Conservation (phyloP, 2,888 invertebrate species). For the Biston stratarius region DNA sequence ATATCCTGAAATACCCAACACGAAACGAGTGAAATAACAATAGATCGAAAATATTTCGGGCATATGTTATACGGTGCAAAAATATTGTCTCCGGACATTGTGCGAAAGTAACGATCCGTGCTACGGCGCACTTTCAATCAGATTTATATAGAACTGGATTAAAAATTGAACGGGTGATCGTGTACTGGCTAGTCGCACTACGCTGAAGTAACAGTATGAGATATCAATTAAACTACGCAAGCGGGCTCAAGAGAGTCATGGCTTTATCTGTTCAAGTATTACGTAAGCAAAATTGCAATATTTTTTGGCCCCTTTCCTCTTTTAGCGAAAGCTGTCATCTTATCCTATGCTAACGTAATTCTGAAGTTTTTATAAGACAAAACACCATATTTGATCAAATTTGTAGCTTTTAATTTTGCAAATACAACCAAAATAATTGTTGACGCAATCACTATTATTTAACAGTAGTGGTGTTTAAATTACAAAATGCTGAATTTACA, state of each 20-base stretch:
- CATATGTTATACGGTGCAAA: slow-evolving; percentile 45
- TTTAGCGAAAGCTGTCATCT: too few species aligned
- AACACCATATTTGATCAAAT: too few species aligned
- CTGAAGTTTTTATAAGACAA: too few species aligned
- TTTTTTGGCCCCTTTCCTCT: too few species aligned
- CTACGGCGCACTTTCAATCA: slow-evolving; percentile 72
- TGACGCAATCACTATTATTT: too few species aligned
- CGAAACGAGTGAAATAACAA: slow-evolving; percentile 23
- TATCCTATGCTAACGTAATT: too few species aligned
- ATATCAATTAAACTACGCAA: background rate
- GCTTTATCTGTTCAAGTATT: background rate
- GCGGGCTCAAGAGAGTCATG: background rate
- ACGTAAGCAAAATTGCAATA: too few species aligned
- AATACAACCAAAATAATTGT: too few species aligned
- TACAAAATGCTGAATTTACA: too few species aligned
- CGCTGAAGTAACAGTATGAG: slow-evolving; percentile 13
- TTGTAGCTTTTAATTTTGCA: too few species aligned
- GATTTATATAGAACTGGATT: slow-evolving; percentile 74
- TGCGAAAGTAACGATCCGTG: slow-evolving; percentile 65
- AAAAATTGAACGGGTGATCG: slow-evolving; percentile 75
- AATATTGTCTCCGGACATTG: slow-evolving; percentile 52
- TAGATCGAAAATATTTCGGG: slow-evolving; percentile 35
- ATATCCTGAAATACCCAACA: slow-evolving; percentile 13
- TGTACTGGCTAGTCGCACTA: slow-evolving; percentile 40
- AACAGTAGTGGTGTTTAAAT: too few species aligned